Base-by-base conservation (phyloP, 2,797 vertebrate genomes). In the Nyctibius grandis region DNA sequence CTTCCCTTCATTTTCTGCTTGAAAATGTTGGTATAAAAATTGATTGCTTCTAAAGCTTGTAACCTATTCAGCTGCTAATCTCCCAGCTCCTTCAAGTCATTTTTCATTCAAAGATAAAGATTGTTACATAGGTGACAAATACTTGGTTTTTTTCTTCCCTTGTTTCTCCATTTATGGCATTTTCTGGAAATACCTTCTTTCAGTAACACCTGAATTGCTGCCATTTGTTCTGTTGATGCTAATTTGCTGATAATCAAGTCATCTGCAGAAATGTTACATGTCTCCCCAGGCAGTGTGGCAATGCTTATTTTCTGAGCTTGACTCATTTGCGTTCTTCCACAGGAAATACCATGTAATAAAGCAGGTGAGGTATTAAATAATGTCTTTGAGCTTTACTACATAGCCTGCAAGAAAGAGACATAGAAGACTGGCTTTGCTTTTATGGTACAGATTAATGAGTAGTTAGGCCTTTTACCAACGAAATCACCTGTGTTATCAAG, bases 241-340 rank as follows among this genome's bases (percentile, higher is more conserved):
- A 98, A 98, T 98, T 98, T 98, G 97, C 96, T 97, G 95, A 98
- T 98, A 98, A 98, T 99, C 98, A 98, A 98, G 85, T 98, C 96
- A 98, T 98, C 94, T 91, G 88, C 56, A 29, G 94, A 98, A 98
- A 98, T 98, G 97, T 94, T 98, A 96, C 95, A 63, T 96, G 86
- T 98, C 95, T 98, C 98, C 97, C 73, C 79, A 28, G 97, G 97
- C 95, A 80, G 83, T 97, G 95, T 96, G 87, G 82, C 93, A 98
- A 89, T 96, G 42, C 93, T 96, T 97, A 90, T 97, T 98, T 98
- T 97, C 97, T 97, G 92, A 96, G 89, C 76, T 95, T 91, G 95
- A 93, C 93, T 98, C 91, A 96, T 98, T 97, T 97, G 90, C 68
- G 19, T 91, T 96, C 89, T 94, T 97, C 94, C 79, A 28, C 70